Conservation (phyloP, 2,797 vertebrate genomes). For the Lacerta bilineata region DNA sequence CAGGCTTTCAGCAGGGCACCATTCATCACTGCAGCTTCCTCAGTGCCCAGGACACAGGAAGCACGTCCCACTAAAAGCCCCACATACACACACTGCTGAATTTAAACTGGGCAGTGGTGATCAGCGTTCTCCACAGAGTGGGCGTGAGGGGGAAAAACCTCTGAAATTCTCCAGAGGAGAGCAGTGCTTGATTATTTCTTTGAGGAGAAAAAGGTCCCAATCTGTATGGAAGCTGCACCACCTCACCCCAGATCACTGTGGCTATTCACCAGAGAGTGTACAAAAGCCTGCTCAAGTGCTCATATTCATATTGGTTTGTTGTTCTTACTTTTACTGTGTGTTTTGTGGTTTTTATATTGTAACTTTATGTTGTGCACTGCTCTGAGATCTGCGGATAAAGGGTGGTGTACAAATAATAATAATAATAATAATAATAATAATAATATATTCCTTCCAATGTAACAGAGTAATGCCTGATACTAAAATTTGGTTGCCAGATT, state of each 20-base stretch:
- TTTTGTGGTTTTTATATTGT: too few species aligned
- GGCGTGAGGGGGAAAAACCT: constrained; percentile 21
- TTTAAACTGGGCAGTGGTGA: background rate
- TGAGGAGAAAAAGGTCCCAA: background rate
- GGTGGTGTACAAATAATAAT: too few species aligned
- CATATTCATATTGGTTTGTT: too few species aligned
- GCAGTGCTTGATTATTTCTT: background rate
- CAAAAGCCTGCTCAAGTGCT: background rate
- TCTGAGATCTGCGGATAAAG: too few species aligned
- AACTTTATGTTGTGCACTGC: too few species aligned
- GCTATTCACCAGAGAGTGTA: background rate
- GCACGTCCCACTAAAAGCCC: background rate
- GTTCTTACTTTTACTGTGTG: too few species aligned
- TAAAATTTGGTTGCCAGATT: background rate
- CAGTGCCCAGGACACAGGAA: background rate
- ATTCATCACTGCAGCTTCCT: constrained; percentile 42
- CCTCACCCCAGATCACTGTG: background rate
- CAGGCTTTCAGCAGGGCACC: constrained; percentile 40
- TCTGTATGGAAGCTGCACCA: background rate
- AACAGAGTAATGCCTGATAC: background rate
- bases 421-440: too few species aligned
- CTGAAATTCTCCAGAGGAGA: constrained; percentile 21
- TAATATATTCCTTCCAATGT: background rate
- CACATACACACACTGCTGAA: background rate
- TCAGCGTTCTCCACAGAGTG: background rate